Evolutionary conservation across 2,113 vertebrate genomes (phyloP), one percentile per base, ranked within the genome.

Genomic region (Indicator maculatus): DNA sequence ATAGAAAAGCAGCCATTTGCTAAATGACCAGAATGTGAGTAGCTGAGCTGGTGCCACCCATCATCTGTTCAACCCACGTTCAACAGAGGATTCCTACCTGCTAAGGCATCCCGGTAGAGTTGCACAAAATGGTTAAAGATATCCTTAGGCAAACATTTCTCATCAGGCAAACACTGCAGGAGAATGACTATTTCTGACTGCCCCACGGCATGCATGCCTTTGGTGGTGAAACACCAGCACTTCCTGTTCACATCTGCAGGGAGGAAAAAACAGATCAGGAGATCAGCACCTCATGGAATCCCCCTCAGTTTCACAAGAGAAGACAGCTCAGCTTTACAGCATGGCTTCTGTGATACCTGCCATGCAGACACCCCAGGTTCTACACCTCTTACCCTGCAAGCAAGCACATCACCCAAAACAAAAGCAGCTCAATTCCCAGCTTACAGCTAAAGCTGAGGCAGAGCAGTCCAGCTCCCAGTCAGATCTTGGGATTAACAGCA

Each of bases 221-320:
- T 99, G 1, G 99, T 99, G 72, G 99, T 99, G 95, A 99, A 98
- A 83, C 99, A 99, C 99, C 99, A 99, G 96, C 99, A 99, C 95
- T 99, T 99, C 96, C 99, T 98, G 98, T 99, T 99, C 80, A 99
- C 99, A 93, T 99, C 99, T 99, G 97, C 24, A 92, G 27, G 41
- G 12, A 81, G 38, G 89, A 94, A 92, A 82, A 61, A 38, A 23
- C 0, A 8, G 2, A 39, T 69, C 53, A 83, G 73, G 24, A 80
- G 19, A 79, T 50, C 26, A 61, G 13, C 16, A 71, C 2, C 58
- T 33, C 53, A 69, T 36, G 50, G 55, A 50, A 66, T 6, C 53
- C 3, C 30, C 39, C 73, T 26, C 2, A 16, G 41, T 36, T 73
- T 36, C 85, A 65, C 58, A 78, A 71, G 16, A 65, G 56, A 81